Base-by-base conservation (phyloP, 1,140 invertebrate genomes). In the Dreissena polymorpha region DNA sequence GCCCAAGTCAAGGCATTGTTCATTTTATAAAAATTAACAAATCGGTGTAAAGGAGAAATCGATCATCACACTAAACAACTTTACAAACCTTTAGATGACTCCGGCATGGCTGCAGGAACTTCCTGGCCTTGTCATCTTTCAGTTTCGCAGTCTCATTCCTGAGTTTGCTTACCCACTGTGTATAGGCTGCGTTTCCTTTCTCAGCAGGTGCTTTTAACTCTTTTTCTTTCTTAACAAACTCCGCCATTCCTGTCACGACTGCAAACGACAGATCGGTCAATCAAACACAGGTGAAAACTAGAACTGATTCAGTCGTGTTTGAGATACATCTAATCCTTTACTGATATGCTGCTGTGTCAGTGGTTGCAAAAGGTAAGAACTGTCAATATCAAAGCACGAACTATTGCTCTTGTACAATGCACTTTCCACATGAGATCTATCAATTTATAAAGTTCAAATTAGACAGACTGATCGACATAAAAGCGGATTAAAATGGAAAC, bases 151-250 rank as follows among this genome's bases (percentile, higher is more conserved):
- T 80, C 49, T 87, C 84, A 71, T 63, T 83, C 83, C 86, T 85
- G 1, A 87, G 73, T 16, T 72, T 72, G 60, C 84, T 87, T 5
- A 85, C 80, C 86, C 86, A 87, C 81, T 87, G 86, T 53, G 86
- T 87, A 29, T 85, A 87, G 50, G 85, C 83, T 51, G 81, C 80
- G 7, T 64, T 77, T 6, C 86, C 86, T 50, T 83, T 83, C 27
- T 64, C 49, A 0, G 68, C 72, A 63, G 80, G 80, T 21, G 80
- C 70, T 63, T 83, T 83, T 50, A 83, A 51, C 7, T 27, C 39
- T 51, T n/a, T 29, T 50, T 83, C 72, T 49, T 67, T 21, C 27
- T 75, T 71, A 5, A n/a, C 27, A 27, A 60, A 25, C 65, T 72
- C 78, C 6, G 78, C 57, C 8, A 72, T 71, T 25, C 71, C 78